These are phyloP conservation scores for Trypoxylon attenuatum DNA, from an alignment of 2,888 invertebrate species.

Conservation along the genomic window DNA sequence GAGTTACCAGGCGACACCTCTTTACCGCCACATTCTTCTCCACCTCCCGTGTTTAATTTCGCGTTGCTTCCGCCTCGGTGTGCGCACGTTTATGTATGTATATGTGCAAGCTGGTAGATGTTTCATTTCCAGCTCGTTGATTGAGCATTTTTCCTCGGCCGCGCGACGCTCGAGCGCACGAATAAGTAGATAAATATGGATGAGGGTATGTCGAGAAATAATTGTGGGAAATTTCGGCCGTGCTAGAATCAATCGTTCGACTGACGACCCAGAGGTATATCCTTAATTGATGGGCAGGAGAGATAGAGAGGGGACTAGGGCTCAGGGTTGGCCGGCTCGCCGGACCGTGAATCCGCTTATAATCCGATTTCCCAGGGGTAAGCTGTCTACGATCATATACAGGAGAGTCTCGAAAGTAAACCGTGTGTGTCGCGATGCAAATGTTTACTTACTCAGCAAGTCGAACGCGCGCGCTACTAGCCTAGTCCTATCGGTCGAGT, in stretches of 20 bases:
- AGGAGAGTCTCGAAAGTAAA: constrained; percentile 65
- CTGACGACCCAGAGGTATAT: constrained; percentile 23
- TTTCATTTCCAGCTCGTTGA: too few relatives aligned
- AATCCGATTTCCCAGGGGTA: constrained; percentile 61
- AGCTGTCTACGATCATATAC: constrained; percentile 58
- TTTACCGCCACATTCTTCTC: not conserved
- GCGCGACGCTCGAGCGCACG: not conserved
- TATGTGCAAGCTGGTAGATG: too few relatives aligned
- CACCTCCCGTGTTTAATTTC: too few relatives aligned
- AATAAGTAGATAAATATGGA: constrained; percentile 34
- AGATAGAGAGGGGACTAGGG: not conserved
- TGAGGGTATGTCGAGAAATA: constrained; percentile 16
- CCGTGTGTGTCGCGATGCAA: constrained; percentile 57
- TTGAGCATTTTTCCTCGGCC: too few relatives aligned
- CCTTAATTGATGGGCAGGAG: constrained; percentile 47
- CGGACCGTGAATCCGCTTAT: constrained; percentile 53
- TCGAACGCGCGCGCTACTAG: constrained; percentile 40
- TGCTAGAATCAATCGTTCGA: constrained; percentile 10
- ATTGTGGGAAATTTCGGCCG: constrained; percentile 34
- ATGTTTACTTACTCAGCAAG: constrained; percentile 63
- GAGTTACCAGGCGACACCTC: too few relatives aligned
- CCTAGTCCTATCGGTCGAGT: constrained; percentile 6
- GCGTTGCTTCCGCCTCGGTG: too few relatives aligned
- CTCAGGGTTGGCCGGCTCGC: constrained; percentile 38
- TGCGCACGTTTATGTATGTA: too few relatives aligned